Conservation (phyloP, 1,140 invertebrate species). For the Bathynomus jamesi region DNA sequence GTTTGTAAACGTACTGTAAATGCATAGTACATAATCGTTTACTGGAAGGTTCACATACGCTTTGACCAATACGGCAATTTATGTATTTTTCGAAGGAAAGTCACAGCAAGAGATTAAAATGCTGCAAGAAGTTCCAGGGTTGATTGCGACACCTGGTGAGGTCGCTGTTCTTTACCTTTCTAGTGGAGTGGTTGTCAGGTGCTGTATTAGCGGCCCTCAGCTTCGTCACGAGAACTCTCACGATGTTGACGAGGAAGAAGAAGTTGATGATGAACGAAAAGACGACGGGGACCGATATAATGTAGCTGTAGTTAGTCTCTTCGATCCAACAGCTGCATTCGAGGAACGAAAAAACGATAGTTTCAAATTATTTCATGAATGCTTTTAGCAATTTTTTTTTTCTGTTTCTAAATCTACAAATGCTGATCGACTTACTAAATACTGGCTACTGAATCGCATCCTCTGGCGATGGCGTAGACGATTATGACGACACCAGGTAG, state of each 20-base stretch:
- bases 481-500: slow-evolving; percentile 61
- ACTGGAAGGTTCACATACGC: too few relatives aligned
- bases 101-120: too few relatives aligned
- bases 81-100: too few relatives aligned
- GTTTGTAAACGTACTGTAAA: too few relatives aligned
- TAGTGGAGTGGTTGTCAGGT: slow-evolving; percentile 27
- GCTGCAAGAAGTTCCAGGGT: too few relatives aligned
- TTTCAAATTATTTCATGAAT: not conserved
- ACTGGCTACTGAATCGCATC: slow-evolving; percentile 49
- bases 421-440: slow-evolving; percentile 51
- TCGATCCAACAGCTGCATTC: slow-evolving; percentile 77
- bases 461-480: slow-evolving; percentile 57
- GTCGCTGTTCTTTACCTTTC: too few relatives aligned
- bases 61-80: too few relatives aligned
- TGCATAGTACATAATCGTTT: too few relatives aligned
- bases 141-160: too few relatives aligned
- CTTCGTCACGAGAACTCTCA: slow-evolving; percentile 82
- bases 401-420: too few relatives aligned
- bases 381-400: too few relatives aligned
- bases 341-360: not conserved
- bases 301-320: slow-evolving; percentile 60
- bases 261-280: slow-evolving; percentile 74
- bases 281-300: slow-evolving; percentile 69
- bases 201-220: slow-evolving; percentile 43
- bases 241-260: slow-evolving; percentile 85